Evolutionary conservation across 1,140 invertebrate species (phyloP).

Genomic region (Drosophila mojavensis): DNA sequence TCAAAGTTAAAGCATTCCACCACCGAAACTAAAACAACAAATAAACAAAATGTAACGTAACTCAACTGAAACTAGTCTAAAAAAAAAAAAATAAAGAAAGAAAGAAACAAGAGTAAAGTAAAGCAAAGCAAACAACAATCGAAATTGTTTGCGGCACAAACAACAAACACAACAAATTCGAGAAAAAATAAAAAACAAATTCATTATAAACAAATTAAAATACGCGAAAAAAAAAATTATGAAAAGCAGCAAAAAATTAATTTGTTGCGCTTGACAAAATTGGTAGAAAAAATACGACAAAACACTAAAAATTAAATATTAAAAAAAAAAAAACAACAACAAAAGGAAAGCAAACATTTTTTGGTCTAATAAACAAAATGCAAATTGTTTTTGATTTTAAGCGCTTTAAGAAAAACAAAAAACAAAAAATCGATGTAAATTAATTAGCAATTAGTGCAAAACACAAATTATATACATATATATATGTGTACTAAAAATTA

Average conservation of each 20-base stretch:
- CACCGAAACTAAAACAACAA: constrained; percentile 72
- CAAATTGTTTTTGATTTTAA: constrained; percentile 69
- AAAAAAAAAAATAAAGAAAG: constrained; percentile 12
- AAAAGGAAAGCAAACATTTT: constrained; percentile 14
- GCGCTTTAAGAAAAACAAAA: constrained; percentile 24
- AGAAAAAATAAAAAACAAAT: neutral
- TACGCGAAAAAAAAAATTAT: constrained; percentile 14
- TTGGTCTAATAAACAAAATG: constrained; percentile 37
- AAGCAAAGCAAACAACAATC: constrained; percentile 35
- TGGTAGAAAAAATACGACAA: constrained; percentile 35
- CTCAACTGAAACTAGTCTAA: constrained; percentile 81
- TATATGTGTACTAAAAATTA: constrained; percentile 23
- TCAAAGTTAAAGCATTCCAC: constrained; percentile 73
- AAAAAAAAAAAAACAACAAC: neutral
- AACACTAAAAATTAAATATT: neutral
- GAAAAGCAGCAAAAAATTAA: constrained; percentile 29
- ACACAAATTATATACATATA: constrained; percentile 24
- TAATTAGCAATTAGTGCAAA: constrained; percentile 57
- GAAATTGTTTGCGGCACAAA: constrained; percentile 44
- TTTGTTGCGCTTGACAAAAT: constrained; percentile 68
- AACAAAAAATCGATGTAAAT: constrained; percentile 64
- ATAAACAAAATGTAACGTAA: constrained; percentile 70
- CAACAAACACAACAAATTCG: constrained; percentile 1
- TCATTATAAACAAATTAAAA: constrained; percentile 1
- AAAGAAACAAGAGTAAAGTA: constrained; percentile 24